Base-by-base conservation (phyloP, 2,888 invertebrate species). In the Meiosimyza decipiens region DNA sequence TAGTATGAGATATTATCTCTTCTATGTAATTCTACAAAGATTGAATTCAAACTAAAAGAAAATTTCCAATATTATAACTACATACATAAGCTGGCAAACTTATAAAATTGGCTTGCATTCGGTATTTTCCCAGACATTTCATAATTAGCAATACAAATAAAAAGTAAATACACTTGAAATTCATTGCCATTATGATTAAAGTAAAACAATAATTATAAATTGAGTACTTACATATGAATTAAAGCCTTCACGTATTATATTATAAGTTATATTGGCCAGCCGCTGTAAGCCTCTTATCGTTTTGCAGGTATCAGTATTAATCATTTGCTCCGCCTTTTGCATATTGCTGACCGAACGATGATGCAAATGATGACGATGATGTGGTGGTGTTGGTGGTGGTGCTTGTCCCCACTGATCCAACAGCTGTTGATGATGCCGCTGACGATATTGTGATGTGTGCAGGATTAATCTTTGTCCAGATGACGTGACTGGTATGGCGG, bases 281-380 rank as follows among this genome's bases (percentile, higher is more conserved):
- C 11, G 18, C 9, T 40, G 40, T 40, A 40, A 9, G 9, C 9
- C 9, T 6, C 9, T 9, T 9, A 40, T 40, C 9, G 40, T 40
- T 40, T 7, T 50, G 33, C 50, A 64, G 71, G n/a, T 60, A 55
- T 57, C 33, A 11, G 22, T 18, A 40, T 40, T 40, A 40, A 40
- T 40, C 6, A 16, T 12, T 47, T 47, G 49, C 15, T 50, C 51
- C 47, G 62, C 49, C 33, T 28, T 40, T 15, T 40, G 40, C 73
- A 69, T 47, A 18, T 72, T 74, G 67, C 71, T 77, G 3, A 76
- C 80, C 12, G 83, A 80, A 28, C 83, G 78, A 51, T 76, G 75
- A 63, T 82, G 81, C 47, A 82, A 75, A 74, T 82, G 82, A 77
- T 82, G 82, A n/a, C 64, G 80, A 62, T 77, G 80, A 50, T 75